Percentiles rank a stretch among this genome's conserved stretches.
phyloP scores from a whole-genome alignment of 2,888 invertebrate genomes.

The Tenodera sinensis region DNA sequence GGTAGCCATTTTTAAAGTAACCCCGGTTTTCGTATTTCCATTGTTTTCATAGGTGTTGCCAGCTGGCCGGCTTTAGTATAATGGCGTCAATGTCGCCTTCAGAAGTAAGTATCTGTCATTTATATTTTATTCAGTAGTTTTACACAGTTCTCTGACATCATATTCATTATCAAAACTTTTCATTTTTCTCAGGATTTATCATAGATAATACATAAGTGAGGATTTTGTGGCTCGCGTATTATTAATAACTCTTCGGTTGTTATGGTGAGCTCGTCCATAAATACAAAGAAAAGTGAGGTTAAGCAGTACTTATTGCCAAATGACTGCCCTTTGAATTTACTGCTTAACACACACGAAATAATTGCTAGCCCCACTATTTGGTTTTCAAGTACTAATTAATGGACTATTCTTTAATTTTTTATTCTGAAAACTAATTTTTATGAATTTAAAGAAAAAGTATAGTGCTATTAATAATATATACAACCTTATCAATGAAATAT shows the following conservation, averaged over 20 bases:
- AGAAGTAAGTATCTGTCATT: conserved; percentile 55
- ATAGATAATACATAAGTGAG: background rate
- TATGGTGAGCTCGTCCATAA: background rate
- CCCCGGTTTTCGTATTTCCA: background rate
- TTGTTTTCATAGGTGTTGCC: conserved; percentile 8
- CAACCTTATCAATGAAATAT: no score
- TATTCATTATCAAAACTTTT: background rate
- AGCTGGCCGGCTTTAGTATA: conserved; percentile 46
- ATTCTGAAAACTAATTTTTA: no score
- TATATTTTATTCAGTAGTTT: background rate
- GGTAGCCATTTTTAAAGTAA: background rate
- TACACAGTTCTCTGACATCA: background rate
- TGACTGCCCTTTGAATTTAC: background rate
- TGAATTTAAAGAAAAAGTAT: no score
- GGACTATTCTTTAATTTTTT: no score
- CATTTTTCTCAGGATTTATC: background rate
- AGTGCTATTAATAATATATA: no score
- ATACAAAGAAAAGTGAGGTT: background rate
- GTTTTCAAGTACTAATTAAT: no score
- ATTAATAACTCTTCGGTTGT: background rate
- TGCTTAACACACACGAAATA: background rate
- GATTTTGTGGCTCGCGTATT: background rate
- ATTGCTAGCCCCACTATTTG: background rate
- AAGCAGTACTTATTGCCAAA: background rate
- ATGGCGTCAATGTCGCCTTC: conserved; percentile 75